Conservation (phyloP, 2,797 vertebrate species). For the Lophotriccus pileatus region DNA sequence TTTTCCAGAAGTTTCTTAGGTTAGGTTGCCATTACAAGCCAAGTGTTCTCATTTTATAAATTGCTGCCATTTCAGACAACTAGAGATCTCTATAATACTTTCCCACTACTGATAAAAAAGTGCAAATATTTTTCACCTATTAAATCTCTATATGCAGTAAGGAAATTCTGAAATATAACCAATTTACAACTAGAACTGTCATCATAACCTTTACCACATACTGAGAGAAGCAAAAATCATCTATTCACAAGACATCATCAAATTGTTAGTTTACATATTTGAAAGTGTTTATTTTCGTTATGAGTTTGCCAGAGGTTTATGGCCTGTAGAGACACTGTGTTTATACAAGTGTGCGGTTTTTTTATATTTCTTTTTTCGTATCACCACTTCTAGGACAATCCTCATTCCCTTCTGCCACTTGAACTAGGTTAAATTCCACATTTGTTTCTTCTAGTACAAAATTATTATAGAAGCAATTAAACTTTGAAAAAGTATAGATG, state of each 20-base stretch:
- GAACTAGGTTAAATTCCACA: not conserved
- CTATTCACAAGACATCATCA: not conserved
- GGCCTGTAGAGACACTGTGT: not conserved
- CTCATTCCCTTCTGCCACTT: not conserved
- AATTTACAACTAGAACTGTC: not conserved
- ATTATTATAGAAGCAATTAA: conserved; percentile 4
- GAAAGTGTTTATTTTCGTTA: not conserved
- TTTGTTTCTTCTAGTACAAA: not conserved
- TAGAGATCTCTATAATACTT: not conserved
- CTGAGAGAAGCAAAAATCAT: not conserved
- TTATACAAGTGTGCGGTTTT: not conserved
- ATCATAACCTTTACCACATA: not conserved
- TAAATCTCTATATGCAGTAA: not conserved
- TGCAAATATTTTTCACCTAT: not conserved
- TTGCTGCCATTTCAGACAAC: not conserved
- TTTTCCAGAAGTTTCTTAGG: not conserved
- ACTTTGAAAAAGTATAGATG: not conserved
- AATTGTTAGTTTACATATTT: not conserved
- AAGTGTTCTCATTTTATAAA: not conserved
- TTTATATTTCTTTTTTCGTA: not conserved
- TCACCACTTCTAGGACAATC: not conserved
- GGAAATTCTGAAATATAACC: not conserved
- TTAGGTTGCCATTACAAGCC: not conserved
- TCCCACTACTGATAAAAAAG: not conserved
- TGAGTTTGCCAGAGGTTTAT: not conserved